Evolutionary conservation across 2,888 invertebrate genomes (phyloP).

Genomic region (Andrena hattorfiana): DNA sequence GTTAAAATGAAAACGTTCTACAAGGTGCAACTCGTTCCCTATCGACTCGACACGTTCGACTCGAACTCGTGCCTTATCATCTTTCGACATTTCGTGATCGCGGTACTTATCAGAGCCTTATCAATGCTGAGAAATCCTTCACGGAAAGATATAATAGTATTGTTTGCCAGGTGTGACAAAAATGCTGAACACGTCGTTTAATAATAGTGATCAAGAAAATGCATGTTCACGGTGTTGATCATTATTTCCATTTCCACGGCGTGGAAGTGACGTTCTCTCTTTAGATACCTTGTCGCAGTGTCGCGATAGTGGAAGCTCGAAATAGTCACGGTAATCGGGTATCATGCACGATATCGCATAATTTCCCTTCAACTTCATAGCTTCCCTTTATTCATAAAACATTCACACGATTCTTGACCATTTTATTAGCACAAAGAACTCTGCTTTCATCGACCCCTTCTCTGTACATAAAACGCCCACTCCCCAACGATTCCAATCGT

Average conservation of each 20-base stretch:
- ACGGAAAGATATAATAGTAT: not conserved
- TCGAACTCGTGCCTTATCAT: not conserved
- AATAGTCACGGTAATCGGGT: slow-evolving; percentile 14
- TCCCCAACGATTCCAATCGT: not conserved
- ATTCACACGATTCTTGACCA: not conserved
- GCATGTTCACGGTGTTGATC: not conserved
- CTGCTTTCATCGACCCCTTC: too few species aligned
- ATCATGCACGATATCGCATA: slow-evolving; percentile 4
- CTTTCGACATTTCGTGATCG: not conserved
- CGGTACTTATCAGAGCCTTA: not conserved
- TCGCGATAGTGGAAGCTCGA: slow-evolving; percentile 1
- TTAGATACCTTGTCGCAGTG: not conserved
- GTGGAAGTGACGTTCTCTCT: not conserved
- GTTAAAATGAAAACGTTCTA: not conserved
- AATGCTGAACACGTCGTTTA: not conserved
- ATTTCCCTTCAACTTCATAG: not conserved
- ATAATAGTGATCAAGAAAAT: not conserved
- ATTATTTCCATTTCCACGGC: not conserved
- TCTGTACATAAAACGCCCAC: too few species aligned
- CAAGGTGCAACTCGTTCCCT: not conserved
- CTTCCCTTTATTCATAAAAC: not conserved
- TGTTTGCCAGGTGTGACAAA: not conserved
- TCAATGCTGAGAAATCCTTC: not conserved
- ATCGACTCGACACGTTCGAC: not conserved
- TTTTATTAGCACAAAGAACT: too few species aligned